A percentile compares a stretch with the other conserved stretches of the same genome.
Conservation (phyloP, 2,888 invertebrate genomes). For the Phengaris arion region DNA sequence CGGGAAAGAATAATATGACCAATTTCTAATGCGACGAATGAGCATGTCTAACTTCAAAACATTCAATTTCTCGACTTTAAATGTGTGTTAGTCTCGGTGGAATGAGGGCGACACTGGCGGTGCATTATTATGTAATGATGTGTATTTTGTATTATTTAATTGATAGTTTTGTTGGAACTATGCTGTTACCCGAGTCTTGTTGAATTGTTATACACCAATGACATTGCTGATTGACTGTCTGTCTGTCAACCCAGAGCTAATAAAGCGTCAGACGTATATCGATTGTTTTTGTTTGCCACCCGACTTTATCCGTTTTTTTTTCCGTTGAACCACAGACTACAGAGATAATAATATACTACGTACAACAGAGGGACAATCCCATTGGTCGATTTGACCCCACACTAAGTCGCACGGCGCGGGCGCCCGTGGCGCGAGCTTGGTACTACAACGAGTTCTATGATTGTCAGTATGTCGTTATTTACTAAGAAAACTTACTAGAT, state of each 20-base stretch:
- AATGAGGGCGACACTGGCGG: conserved; percentile 31
- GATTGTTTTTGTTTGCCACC: conserved; percentile 57
- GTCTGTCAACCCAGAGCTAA: conserved; percentile 76
- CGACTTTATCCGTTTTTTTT: not conserved
- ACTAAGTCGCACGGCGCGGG: no score
- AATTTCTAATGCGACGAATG: not conserved
- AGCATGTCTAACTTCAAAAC: not conserved
- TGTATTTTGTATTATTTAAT: conserved; percentile 65
- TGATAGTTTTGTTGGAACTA: conserved; percentile 76
- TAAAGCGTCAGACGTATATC: conserved; percentile 75
- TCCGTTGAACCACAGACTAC: no score
- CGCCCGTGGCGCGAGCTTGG: no score
- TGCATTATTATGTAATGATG: conserved; percentile 62
- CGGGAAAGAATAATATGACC: not conserved
- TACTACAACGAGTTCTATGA: no score
- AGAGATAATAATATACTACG: no score
- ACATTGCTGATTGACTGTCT: conserved; percentile 76
- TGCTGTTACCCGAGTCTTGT: conserved; percentile 78
- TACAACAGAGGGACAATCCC: no score
- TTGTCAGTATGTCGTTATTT: no score
- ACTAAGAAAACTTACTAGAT: no score
- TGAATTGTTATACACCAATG: conserved; percentile 75
- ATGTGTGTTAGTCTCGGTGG: not conserved
- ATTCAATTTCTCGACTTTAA: no score
- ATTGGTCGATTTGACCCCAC: no score